A percentile compares a stretch with the other conserved stretches of the same genome.
phyloP scores from a whole-genome alignment of 2,888 invertebrate genomes.

The Polymixis flavicincta region DNA sequence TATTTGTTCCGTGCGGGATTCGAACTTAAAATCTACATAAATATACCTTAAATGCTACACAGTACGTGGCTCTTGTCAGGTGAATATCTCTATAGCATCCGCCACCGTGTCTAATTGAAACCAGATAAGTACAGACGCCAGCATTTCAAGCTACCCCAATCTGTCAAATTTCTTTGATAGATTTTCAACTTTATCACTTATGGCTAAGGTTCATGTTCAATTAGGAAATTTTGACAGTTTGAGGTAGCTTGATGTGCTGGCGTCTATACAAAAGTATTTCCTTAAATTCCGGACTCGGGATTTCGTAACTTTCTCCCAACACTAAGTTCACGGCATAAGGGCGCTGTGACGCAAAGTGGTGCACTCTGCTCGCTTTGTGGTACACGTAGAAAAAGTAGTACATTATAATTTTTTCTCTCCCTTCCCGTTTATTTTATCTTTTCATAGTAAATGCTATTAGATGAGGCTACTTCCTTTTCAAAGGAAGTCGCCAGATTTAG shows the following conservation, averaged over 20 bases:
- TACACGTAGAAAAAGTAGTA: slow-evolving; percentile 62
- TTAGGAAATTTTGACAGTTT: too few relatives aligned
- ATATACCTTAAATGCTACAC: too few relatives aligned
- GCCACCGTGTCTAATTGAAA: slow-evolving; percentile 27
- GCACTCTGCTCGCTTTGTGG: slow-evolving; percentile 65
- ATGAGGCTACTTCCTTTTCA: slow-evolving; percentile 32
- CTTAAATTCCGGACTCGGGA: slow-evolving; percentile 27
- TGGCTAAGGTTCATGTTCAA: too few relatives aligned
- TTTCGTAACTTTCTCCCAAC: slow-evolving; percentile 30
- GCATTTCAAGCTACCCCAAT: too few relatives aligned
- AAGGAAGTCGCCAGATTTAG: slow-evolving; percentile 31
- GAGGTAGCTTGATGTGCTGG: too few relatives aligned
- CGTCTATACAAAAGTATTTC: too few relatives aligned
- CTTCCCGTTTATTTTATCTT: slow-evolving; percentile 50
- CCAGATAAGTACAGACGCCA: not conserved
- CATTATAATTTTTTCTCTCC: slow-evolving; percentile 52
- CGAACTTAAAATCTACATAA: too few relatives aligned
- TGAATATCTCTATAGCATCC: too few relatives aligned
- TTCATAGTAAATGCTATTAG: slow-evolving; percentile 52
- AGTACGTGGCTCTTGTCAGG: too few relatives aligned
- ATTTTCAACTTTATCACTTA: too few relatives aligned
- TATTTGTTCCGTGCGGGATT: too few relatives aligned
- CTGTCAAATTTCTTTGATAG: too few relatives aligned
- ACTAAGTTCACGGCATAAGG: slow-evolving; percentile 58
- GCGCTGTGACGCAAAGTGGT: slow-evolving; percentile 63